Conservation (phyloP, 2,888 invertebrate genomes). For the Pristionchus arcanus region DNA sequence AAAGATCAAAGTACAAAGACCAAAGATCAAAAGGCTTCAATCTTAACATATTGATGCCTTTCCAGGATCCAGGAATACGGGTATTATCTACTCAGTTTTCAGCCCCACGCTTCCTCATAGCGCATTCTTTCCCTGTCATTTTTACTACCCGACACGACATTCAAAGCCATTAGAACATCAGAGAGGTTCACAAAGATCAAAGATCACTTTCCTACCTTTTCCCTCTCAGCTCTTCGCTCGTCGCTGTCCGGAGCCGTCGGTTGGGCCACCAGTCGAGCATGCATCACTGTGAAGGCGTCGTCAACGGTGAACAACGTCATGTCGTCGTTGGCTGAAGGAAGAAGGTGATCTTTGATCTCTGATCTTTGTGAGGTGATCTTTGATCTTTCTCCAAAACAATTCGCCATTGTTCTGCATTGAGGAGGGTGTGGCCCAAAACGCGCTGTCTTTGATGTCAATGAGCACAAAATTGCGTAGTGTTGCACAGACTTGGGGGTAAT, state of each 20-base stretch:
- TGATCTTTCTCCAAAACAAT: not conserved
- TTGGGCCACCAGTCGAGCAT: not conserved
- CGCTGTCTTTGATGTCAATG: no score
- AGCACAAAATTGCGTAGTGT: no score
- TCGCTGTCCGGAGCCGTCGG: not conserved
- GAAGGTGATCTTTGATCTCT: slow-evolving; percentile 2
- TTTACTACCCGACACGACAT: no score
- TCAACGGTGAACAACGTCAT: slow-evolving; percentile 51
- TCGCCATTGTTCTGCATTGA: no score
- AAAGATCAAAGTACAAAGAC: not conserved
- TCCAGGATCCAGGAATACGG: no score
- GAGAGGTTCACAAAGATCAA: not conserved
- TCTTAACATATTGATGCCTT: no score
- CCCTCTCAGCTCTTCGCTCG: slow-evolving; percentile 23
- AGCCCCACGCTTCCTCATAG: no score
- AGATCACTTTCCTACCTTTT: slow-evolving; percentile 14
- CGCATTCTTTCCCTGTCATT: no score
- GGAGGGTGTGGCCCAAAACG: no score
- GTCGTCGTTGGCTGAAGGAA: slow-evolving; percentile 39
- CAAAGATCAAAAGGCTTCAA: not conserved
- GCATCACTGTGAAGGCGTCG: slow-evolving; percentile 49
- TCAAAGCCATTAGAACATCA: no score
- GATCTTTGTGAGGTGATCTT: not conserved
- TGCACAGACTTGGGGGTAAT: no score
- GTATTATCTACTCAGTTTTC: no score